Evolutionary conservation across 1,140 invertebrate species (phyloP).

Genomic region (Apis florea): DNA sequence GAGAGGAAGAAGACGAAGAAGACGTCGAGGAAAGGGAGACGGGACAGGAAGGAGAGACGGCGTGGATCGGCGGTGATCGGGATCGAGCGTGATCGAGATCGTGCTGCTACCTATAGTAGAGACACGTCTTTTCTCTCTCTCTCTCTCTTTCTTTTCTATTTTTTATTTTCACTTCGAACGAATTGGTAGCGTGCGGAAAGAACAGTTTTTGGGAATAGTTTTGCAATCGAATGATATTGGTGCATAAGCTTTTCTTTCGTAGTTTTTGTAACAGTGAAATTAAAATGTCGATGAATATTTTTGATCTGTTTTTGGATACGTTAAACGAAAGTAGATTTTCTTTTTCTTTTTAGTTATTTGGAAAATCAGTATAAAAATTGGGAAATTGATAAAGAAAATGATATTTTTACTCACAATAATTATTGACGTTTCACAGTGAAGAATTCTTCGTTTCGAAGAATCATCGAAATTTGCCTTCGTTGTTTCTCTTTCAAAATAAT

Average conservation of each 20-base stretch:
- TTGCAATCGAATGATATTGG: not conserved
- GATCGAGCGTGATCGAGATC: conserved; percentile 25
- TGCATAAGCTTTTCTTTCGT: not conserved
- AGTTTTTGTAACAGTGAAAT: not conserved
- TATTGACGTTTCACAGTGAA: not conserved
- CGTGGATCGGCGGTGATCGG: conserved; percentile 37
- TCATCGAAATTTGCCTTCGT: too few species aligned
- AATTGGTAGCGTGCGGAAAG: not conserved
- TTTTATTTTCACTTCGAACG: not conserved
- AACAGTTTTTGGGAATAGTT: not conserved
- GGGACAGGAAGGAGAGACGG: conserved; percentile 28
- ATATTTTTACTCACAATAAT: not conserved
- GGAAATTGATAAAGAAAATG: too few species aligned
- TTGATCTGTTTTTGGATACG: not conserved
- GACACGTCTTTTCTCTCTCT: not conserved
- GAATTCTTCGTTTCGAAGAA: not conserved
- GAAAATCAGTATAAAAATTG: too few species aligned
- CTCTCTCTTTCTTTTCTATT: too few species aligned
- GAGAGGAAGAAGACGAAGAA: conserved; percentile 58
- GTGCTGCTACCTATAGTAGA: not conserved
- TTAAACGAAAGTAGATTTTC: too few species aligned
- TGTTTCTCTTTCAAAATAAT: too few species aligned
- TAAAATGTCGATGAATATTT: not conserved
- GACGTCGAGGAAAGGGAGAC: conserved; percentile 54
- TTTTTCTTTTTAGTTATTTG: too few species aligned